These are phyloP conservation scores for Geococcyx californianus DNA, from an alignment of 2,113 vertebrate species.

Conservation along the genomic window DNA sequence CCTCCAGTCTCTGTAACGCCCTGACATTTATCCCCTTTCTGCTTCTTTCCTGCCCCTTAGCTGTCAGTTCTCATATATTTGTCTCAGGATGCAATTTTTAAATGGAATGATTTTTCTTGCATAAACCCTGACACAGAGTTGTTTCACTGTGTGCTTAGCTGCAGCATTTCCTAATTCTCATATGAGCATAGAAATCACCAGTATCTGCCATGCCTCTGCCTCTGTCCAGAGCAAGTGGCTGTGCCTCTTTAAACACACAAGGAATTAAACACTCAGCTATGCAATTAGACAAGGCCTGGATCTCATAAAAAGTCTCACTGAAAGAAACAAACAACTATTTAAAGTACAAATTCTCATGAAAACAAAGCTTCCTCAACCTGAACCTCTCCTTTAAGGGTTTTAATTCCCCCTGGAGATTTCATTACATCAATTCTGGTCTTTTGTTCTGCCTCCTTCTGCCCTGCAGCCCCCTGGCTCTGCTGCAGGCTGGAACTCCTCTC, in stretches of 20 bases:
- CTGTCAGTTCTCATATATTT: background rate
- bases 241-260: background rate
- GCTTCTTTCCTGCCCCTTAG: background rate
- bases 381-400: background rate
- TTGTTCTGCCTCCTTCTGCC: background rate
- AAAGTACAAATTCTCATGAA: background rate
- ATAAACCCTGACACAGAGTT: background rate
- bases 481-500: background rate
- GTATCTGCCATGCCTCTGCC: background rate
- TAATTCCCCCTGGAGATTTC: background rate
- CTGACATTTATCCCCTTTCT: background rate
- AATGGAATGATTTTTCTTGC: background rate
- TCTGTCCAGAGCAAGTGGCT: background rate
- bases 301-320: too few relatives aligned
- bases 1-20: background rate
- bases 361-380: background rate
- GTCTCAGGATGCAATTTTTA: background rate
- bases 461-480: background rate
- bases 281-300: background rate
- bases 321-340: background rate
- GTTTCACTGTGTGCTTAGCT: background rate
- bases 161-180: background rate
- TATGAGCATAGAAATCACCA: accelerated
- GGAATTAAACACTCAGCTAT: background rate
- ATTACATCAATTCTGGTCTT: background rate